phyloP scores from a whole-genome alignment of 2,797 vertebrate species.

The Eulemur coronatus region DNA sequence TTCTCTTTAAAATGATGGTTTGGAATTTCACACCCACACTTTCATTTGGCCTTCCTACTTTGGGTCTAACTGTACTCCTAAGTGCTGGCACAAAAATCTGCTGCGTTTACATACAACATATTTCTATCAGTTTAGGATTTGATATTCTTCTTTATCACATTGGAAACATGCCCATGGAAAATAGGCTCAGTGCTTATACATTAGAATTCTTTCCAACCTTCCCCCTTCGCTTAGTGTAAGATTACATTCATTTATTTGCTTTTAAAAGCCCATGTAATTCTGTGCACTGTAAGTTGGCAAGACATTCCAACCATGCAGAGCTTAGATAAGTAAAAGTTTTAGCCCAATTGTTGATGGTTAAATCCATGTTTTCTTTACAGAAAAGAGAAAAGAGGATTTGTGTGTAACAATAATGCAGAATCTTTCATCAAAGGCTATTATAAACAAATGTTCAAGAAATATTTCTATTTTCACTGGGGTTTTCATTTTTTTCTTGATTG shows the following conservation, averaged over 20 bases:
- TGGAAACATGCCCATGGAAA: slow-evolving; percentile 61
- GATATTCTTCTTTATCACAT: slow-evolving; percentile 54
- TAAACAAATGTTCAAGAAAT: neutral
- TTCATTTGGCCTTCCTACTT: neutral
- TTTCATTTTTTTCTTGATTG: neutral
- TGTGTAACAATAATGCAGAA: neutral
- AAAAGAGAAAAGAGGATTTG: neutral
- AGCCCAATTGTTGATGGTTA: neutral
- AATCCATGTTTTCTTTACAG: neutral
- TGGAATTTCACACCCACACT: neutral
- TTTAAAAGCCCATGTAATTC: slow-evolving; percentile 51
- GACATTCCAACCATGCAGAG: slow-evolving; percentile 10
- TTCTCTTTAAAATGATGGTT: neutral
- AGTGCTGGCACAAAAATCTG: neutral
- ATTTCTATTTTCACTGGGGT: neutral
- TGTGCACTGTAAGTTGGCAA: slow-evolving; percentile 34
- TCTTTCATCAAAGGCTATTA: neutral
- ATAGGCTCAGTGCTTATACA: slow-evolving; percentile 41
- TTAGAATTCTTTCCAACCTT: slow-evolving; percentile 61
- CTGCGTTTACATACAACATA: neutral
- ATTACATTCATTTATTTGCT: slow-evolving; percentile 67
- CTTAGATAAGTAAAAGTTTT: slow-evolving; percentile 58
- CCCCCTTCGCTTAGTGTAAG: slow-evolving; percentile 47
- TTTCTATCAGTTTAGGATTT: slow-evolving; percentile 26
- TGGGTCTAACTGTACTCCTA: neutral